A percentile compares a stretch with the other conserved stretches of the same genome.
Evolutionary conservation across 2,797 vertebrate genomes (phyloP).

Genomic region (Australoheros facetus): DNA sequence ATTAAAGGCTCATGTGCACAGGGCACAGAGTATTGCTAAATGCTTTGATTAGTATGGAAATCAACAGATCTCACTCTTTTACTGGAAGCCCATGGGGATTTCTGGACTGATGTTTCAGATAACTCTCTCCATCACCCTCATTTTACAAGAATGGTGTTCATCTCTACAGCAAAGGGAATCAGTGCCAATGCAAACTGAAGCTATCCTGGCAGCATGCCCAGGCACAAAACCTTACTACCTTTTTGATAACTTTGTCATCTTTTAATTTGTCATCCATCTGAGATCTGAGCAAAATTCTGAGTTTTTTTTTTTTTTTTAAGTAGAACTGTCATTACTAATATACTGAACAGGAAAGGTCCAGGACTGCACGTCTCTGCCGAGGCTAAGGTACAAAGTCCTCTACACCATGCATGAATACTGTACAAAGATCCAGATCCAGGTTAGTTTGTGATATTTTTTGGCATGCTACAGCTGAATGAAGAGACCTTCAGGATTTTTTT

Average conservation of each 20-base stretch:
- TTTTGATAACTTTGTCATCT: background rate
- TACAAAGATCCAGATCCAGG: background rate
- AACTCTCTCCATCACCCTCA: background rate
- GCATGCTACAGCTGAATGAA: background rate
- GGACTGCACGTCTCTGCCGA: background rate
- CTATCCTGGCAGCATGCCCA: background rate
- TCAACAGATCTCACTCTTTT: background rate
- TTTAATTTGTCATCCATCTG: background rate
- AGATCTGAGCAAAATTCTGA: background rate
- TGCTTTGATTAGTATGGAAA: conserved; percentile 3
- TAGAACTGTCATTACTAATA: background rate
- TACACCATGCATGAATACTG: background rate
- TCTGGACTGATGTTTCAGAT: background rate
- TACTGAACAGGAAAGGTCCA: background rate
- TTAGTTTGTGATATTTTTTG: background rate
- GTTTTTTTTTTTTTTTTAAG: background rate
- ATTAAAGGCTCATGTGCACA: background rate
- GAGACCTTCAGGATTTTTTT: conserved; percentile 8
- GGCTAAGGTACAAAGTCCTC: background rate
- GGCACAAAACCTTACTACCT: background rate
- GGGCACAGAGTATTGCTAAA: background rate
- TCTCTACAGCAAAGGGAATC: background rate
- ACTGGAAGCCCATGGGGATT: background rate
- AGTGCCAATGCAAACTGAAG: background rate
- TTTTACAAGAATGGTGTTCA: background rate